Percentiles rank a stretch among this genome's conserved stretches.
Evolutionary conservation across 2,888 invertebrate species (phyloP).

Genomic region (Timema cristinae): DNA sequence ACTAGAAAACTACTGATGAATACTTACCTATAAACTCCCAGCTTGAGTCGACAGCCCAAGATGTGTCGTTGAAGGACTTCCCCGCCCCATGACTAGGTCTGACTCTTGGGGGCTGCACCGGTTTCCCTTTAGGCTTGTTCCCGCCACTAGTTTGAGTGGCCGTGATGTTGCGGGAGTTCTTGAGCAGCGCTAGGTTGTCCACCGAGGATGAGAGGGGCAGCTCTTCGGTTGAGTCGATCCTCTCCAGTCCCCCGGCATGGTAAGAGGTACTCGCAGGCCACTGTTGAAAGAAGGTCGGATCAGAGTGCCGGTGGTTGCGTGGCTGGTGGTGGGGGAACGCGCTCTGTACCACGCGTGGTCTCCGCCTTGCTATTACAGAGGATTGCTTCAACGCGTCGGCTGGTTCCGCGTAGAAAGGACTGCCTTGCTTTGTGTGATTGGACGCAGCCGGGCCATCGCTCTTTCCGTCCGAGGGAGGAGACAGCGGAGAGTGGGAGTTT

Average conservation of each 20-base stretch:
- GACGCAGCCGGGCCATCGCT: constrained; percentile 33
- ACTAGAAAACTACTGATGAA: neutral
- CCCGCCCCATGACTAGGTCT: constrained; percentile 35
- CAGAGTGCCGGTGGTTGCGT: constrained; percentile 47
- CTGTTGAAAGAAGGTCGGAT: constrained; percentile 45
- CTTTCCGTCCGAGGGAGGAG: constrained; percentile 29
- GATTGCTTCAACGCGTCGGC: constrained; percentile 72
- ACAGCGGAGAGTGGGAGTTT: constrained; percentile 31
- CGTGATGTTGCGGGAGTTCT: constrained; percentile 33
- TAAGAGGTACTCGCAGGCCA: constrained; percentile 36
- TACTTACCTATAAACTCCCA: constrained; percentile 82
- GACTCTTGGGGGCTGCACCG: constrained; percentile 67
- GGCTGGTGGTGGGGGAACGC: constrained; percentile 24
- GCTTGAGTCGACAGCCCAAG: constrained; percentile 84
- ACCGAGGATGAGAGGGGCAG: constrained; percentile 58
- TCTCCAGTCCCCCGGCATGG: constrained; percentile 40
- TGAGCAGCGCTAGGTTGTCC: constrained; percentile 57
- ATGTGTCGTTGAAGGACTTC: constrained; percentile 47
- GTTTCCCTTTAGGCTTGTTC: constrained; percentile 57
- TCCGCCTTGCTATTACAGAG: constrained; percentile 37
- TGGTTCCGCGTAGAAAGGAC: constrained; percentile 87
- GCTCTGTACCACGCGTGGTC: constrained; percentile 37
- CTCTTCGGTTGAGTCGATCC: constrained; percentile 44
- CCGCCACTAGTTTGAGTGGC: constrained; percentile 24
- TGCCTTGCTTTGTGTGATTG: constrained; percentile 58